Evolutionary conservation across 2,113 vertebrate species (phyloP).

Genomic region (Pandion haliaetus): DNA sequence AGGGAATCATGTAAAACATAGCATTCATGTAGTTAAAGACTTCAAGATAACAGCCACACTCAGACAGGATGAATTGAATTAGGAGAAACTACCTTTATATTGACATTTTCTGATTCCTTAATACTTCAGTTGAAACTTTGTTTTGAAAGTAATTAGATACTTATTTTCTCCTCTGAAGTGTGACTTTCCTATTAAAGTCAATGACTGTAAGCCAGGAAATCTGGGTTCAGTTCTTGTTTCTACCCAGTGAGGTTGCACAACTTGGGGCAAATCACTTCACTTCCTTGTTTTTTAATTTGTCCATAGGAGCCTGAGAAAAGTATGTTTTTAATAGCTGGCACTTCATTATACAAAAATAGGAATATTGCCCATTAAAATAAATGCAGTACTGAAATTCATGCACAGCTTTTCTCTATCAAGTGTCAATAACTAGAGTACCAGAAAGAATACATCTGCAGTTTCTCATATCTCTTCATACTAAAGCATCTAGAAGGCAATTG

Average conservation of each 20-base stretch:
- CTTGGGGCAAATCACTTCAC: not conserved
- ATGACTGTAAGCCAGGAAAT: not conserved
- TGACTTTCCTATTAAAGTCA: not conserved
- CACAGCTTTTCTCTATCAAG: not conserved
- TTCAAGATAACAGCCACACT: not conserved
- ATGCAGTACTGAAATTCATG: not conserved
- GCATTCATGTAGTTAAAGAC: not conserved
- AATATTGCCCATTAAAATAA: not conserved
- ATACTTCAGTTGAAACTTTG: not conserved
- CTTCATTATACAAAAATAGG: not conserved
- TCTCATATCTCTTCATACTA: not conserved
- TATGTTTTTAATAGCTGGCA: not conserved
- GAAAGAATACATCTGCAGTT: not conserved
- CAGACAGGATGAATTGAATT: not conserved
- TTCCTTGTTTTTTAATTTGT: not conserved
- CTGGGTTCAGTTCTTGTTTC: not conserved
- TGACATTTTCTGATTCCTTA: not conserved
- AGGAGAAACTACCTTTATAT: not conserved
- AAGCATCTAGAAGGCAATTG: not conserved
- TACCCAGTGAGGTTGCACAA: not conserved
- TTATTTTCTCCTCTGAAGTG: not conserved
- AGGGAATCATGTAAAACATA: not conserved
- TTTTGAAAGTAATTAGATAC: not conserved
- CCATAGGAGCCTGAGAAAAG: not conserved
- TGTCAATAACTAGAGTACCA: not conserved